Conservation (phyloP, 2,113 vertebrate species). For the Scomber japonicus region DNA sequence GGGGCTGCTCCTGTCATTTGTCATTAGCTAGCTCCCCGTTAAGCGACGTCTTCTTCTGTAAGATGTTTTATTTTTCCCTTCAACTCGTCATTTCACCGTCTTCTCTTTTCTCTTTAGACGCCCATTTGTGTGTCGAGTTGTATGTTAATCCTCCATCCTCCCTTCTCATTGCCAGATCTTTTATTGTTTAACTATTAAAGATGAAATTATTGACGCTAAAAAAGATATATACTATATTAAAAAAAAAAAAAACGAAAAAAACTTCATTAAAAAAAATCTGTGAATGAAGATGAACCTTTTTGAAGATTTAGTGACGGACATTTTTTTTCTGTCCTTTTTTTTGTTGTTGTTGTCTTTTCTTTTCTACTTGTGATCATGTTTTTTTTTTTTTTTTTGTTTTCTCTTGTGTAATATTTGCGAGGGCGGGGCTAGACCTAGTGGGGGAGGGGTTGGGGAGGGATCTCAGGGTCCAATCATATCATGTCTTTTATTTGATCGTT, state of each 20-base stretch:
- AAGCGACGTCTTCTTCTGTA: constrained; percentile 7
- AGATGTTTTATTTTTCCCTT: constrained; percentile 24
- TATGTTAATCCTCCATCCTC: constrained; percentile 54
- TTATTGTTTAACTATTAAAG: constrained; percentile 75
- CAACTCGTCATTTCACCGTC: constrained; percentile 36
- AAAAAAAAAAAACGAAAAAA: constrained; percentile 24
- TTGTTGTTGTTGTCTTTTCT: constrained; percentile 59
- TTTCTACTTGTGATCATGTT: constrained; percentile 74
- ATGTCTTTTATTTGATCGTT: constrained; percentile 70
- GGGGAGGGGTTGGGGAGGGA: constrained; percentile 53
- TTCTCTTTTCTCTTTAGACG: constrained; percentile 39
- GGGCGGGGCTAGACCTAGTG: constrained; percentile 52
- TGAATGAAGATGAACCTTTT: constrained; percentile 73
- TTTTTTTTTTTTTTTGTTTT: constrained; percentile 64
- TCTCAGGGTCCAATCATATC: constrained; percentile 79
- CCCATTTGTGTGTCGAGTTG: constrained; percentile 66
- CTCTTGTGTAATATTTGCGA: constrained; percentile 47
- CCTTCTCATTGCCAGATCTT: constrained; percentile 65
- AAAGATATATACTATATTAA: constrained; percentile 63
- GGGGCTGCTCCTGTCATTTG: constrained; percentile 70
- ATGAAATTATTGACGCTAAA: constrained; percentile 63
- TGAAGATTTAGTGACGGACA: constrained; percentile 75
- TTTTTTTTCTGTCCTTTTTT: constrained; percentile 56
- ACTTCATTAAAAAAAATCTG: constrained; percentile 36
- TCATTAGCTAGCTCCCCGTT: constrained; percentile 40